Percentiles rank a stretch among this genome's conserved stretches.
phyloP scores from a whole-genome alignment of 2,888 invertebrate genomes.

The Geotrupes spiniger region DNA sequence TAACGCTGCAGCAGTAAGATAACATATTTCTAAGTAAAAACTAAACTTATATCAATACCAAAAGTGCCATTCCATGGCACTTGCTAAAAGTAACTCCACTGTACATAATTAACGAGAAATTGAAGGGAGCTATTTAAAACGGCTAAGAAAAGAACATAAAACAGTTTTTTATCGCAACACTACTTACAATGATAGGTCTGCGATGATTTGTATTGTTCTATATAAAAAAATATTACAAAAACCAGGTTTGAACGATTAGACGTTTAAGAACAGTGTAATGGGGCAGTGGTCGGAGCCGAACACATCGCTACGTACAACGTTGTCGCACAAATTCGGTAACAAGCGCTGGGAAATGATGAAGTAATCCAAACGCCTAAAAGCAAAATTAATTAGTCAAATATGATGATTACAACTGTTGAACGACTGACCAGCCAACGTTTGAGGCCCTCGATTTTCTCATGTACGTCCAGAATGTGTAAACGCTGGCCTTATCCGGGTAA shows the following conservation, averaged over 20 bases:
- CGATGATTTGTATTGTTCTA: too few relatives aligned
- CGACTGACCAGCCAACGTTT: constrained; percentile 90
- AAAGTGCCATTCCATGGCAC: too few relatives aligned
- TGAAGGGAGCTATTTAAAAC: too few relatives aligned
- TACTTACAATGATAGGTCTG: too few relatives aligned
- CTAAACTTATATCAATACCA: too few relatives aligned
- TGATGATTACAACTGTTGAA: not conserved
- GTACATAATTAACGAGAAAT: too few relatives aligned
- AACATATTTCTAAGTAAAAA: too few relatives aligned
- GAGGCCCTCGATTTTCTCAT: constrained; percentile 82
- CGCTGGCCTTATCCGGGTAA: constrained; percentile 77
- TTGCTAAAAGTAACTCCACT: too few relatives aligned
- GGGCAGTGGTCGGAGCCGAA: constrained; percentile 98
- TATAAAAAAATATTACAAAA: not conserved
- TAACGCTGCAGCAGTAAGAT: too few relatives aligned
- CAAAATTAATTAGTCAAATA: constrained; percentile 23
- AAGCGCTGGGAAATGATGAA: constrained; percentile 85
- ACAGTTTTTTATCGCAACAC: too few relatives aligned
- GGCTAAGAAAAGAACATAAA: too few relatives aligned
- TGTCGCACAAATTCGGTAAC: constrained; percentile 76
- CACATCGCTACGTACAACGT: constrained; percentile 74
- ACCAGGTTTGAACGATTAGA: constrained; percentile 39
- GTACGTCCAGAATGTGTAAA: constrained; percentile 96
- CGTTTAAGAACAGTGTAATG: constrained; percentile 70
- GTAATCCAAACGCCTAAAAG: constrained; percentile 90